phyloP scores from a whole-genome alignment of 2,888 invertebrate species.

The Portevinia maculata region DNA sequence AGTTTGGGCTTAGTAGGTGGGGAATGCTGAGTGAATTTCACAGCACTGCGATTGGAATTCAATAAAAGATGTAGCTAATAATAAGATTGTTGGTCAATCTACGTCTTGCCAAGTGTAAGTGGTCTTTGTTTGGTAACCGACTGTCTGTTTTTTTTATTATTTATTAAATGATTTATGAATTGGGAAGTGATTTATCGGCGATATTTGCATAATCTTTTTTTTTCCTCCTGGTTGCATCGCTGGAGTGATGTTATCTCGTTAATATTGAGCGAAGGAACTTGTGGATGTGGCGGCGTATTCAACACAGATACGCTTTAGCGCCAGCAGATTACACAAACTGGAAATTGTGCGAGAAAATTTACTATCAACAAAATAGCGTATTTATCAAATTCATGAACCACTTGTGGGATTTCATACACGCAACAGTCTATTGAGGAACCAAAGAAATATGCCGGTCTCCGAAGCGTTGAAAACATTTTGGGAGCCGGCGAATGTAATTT shows the following conservation, averaged over 20 bases:
- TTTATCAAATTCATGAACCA: too few species aligned
- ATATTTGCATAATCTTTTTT: background rate
- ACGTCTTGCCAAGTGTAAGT: background rate
- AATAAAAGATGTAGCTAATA: constrained; percentile 1
- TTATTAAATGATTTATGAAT: constrained; percentile 5
- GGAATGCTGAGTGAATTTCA: constrained; percentile 1
- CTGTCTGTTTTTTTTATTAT: background rate
- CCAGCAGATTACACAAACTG: too few species aligned
- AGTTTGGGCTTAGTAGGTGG: too few species aligned
- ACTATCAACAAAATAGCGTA: too few species aligned
- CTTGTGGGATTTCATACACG: too few species aligned
- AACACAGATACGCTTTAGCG: background rate
- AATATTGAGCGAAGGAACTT: background rate
- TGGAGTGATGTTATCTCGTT: background rate
- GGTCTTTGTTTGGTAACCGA: too few species aligned
- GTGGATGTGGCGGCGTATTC: background rate
- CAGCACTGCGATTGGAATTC: background rate
- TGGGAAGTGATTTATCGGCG: constrained; percentile 3
- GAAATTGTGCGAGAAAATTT: too few species aligned
- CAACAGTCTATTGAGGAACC: too few species aligned
- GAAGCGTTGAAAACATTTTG: too few species aligned
- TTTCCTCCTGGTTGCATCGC: background rate
- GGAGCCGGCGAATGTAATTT: too few species aligned
- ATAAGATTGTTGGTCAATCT: background rate
- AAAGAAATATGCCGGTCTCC: too few species aligned